A percentile compares a stretch with the other conserved stretches of the same genome.
Evolutionary conservation across 2,797 vertebrate genomes (phyloP).

Genomic region (Sebastes umbrosus): DNA sequence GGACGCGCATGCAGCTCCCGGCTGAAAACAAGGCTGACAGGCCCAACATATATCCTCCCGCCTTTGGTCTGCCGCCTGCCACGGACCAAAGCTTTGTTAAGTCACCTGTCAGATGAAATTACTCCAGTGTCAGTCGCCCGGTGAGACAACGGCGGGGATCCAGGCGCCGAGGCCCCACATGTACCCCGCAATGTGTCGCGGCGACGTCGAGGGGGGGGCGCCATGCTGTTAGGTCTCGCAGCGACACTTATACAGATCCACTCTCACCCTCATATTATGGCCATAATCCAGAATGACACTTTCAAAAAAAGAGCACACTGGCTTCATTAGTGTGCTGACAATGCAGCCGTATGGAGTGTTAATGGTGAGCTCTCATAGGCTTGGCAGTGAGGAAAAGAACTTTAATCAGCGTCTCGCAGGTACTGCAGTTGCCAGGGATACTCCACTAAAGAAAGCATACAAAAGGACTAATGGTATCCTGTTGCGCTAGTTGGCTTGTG

Average conservation of each 20-base stretch:
- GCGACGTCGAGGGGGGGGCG: not conserved
- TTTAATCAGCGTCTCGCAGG: slow-evolving; percentile 76
- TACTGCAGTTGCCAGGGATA: slow-evolving; percentile 76
- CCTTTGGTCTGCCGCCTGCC: slow-evolving; percentile 54
- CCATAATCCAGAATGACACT: slow-evolving; percentile 76
- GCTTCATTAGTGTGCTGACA: slow-evolving; percentile 74
- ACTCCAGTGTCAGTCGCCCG: slow-evolving; percentile 56
- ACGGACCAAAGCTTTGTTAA: slow-evolving; percentile 70
- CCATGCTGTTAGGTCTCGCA: slow-evolving; percentile 55
- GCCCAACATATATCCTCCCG: slow-evolving; percentile 25
- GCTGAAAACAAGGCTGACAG: slow-evolving; percentile 54
- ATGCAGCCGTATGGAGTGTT: slow-evolving; percentile 61
- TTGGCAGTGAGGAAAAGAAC: slow-evolving; percentile 68
- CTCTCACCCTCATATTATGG: slow-evolving; percentile 48
- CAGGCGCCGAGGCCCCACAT: slow-evolving; percentile 39
- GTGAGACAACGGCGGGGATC: slow-evolving; percentile 53
- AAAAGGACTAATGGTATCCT: slow-evolving; percentile 75
- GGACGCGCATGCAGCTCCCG: slow-evolving; percentile 3
- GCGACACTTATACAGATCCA: slow-evolving; percentile 59
- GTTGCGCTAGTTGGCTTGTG: slow-evolving; percentile 65
- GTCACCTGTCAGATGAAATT: slow-evolving; percentile 80
- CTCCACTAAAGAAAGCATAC: slow-evolving; percentile 66
- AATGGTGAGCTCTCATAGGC: slow-evolving; percentile 66
- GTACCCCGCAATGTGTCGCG: slow-evolving; percentile 7
- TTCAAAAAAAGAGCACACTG: slow-evolving; percentile 54